A percentile compares a stretch with the other conserved stretches of the same genome.
These are phyloP conservation scores for Heteronetta atricapilla DNA, from an alignment of 2,113 vertebrate genomes.

Conservation along the genomic window DNA sequence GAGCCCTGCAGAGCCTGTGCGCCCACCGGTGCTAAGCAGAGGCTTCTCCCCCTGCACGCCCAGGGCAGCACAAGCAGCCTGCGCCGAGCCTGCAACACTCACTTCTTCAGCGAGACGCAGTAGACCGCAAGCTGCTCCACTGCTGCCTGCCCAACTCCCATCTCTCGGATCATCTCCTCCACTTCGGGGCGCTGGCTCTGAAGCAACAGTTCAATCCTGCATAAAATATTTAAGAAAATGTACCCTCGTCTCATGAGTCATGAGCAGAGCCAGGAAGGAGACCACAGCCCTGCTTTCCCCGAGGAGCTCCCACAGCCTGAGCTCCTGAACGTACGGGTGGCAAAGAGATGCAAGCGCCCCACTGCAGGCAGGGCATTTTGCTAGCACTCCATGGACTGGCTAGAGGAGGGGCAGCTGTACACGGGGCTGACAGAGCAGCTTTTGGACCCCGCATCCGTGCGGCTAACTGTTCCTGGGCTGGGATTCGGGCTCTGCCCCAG, in stretches of 20 bases:
- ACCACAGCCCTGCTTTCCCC: not conserved
- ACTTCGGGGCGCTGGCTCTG: constrained; percentile 91
- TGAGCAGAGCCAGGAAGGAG: not conserved
- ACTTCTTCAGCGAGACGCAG: constrained; percentile 98
- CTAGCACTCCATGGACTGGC: not conserved
- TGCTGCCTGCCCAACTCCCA: constrained; percentile 88
- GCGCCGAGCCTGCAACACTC: constrained; percentile 30
- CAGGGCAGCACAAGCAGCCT: not conserved
- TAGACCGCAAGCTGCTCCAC: constrained; percentile 95
- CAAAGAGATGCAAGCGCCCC: not conserved
- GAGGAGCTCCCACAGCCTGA: not conserved
- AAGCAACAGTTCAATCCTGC: constrained; percentile 88
- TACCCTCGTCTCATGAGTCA: not conserved
- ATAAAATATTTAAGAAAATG: not conserved
- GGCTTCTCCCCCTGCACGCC: not conserved
- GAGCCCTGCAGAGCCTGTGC: rapidly evolving
- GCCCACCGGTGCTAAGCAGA: rapidly evolving
- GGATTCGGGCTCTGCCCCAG: not conserved
- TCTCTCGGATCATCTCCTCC: constrained; percentile 94
- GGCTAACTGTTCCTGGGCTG: not conserved
- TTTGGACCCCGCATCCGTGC: not conserved
- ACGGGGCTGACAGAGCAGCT: not conserved
- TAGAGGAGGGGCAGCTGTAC: not conserved
- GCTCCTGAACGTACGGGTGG: not conserved
- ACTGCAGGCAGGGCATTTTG: not conserved